Evolutionary conservation across 2,113 vertebrate species (phyloP).

Genomic region (Mustelus asterias): DNA sequence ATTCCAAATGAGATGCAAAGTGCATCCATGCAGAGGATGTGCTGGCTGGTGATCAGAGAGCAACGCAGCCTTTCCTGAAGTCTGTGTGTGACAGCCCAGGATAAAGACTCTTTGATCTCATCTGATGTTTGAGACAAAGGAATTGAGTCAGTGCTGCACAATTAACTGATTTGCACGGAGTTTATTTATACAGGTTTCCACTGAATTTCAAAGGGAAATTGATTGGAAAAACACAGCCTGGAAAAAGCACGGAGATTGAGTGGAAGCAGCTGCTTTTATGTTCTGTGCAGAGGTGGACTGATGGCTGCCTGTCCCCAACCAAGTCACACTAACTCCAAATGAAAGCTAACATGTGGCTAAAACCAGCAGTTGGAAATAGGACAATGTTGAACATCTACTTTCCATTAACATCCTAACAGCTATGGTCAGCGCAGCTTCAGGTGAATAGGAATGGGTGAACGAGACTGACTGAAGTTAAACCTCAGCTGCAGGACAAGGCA

Average conservation of each 20-base stretch:
- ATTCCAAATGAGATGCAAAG: slow-evolving; percentile 4
- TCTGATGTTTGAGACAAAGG: slow-evolving; percentile 17
- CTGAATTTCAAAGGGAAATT: neutral
- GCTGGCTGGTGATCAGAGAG: neutral
- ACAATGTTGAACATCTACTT: neutral
- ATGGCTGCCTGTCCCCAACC: neutral
- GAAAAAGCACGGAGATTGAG: neutral
- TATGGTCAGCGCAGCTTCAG: neutral
- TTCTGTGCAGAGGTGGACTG: neutral
- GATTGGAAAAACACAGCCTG: neutral
- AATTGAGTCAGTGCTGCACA: slow-evolving; percentile 6
- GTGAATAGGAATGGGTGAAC: neutral
- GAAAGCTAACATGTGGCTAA: neutral
- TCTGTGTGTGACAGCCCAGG: neutral
- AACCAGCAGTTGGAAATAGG: neutral
- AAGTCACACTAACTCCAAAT: neutral
- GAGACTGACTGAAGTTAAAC: neutral
- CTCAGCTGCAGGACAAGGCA: neutral
- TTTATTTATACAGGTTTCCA: slow-evolving; percentile 3
- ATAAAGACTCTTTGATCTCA: slow-evolving; percentile 31
- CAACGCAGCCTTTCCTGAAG: neutral
- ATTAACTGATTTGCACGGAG: slow-evolving; percentile 9
- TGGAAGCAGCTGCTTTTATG: neutral
- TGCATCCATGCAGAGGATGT: neutral
- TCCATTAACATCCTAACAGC: neutral